Percentiles rank a stretch among this genome's conserved stretches.
These are phyloP conservation scores for Aphis gossypii DNA, from an alignment of 1,140 invertebrate species.

Conservation along the genomic window DNA sequence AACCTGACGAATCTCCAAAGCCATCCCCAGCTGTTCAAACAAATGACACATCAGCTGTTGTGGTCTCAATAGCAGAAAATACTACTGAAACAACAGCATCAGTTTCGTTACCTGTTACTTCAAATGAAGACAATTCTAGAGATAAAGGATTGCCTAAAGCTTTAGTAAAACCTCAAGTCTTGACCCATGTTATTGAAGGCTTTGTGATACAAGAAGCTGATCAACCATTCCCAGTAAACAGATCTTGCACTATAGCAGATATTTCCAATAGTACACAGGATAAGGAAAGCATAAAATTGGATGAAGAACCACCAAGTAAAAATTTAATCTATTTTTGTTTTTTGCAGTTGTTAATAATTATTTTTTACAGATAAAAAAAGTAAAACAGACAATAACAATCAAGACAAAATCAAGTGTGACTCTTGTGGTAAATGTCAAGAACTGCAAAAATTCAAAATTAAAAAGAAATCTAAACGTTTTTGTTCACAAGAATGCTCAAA, in stretches of 20 bases:
- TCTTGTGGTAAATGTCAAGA: constrained; percentile 53
- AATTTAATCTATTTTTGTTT: constrained; percentile 57
- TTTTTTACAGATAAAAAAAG: constrained; percentile 58
- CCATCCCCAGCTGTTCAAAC: background rate
- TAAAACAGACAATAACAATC: constrained; percentile 38
- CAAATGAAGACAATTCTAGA: constrained; percentile 54
- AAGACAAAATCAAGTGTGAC: constrained; percentile 48
- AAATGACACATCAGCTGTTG: background rate
- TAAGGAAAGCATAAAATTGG: constrained; percentile 64
- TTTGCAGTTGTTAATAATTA: constrained; percentile 63
- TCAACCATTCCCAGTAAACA: constrained; percentile 85
- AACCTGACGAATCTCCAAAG: constrained; percentile 37
- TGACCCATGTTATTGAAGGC: constrained; percentile 96
- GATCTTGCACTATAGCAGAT: constrained; percentile 67
- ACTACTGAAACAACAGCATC: constrained; percentile 48
- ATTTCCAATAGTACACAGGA: constrained; percentile 64
- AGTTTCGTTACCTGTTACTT: constrained; percentile 32
- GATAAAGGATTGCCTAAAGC: constrained; percentile 75
- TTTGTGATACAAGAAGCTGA: constrained; percentile 90
- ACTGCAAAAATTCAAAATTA: constrained; percentile 42
- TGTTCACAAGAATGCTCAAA: constrained; percentile 58
- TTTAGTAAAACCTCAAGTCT: constrained; percentile 93
- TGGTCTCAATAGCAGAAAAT: constrained; percentile 7
- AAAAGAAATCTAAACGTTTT: constrained; percentile 58
- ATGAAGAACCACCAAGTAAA: constrained; percentile 78